Evolutionary conservation across 2,888 invertebrate species (phyloP), one percentile per base, ranked within the genome.

Genomic region (Pseudolycoriella hygida): DNA sequence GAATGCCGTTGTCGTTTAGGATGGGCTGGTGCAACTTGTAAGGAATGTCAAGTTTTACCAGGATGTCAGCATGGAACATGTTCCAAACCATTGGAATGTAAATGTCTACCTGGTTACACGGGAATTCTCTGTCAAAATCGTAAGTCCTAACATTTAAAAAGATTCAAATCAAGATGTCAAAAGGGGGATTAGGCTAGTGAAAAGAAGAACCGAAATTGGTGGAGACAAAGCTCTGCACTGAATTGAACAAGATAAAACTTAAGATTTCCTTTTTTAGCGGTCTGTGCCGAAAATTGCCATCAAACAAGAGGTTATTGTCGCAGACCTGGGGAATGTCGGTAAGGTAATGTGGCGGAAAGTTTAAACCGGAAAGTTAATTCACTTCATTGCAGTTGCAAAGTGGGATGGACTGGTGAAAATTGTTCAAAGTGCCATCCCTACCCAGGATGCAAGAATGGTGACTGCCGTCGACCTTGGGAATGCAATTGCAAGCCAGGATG

Each of bases 51-150:
- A 58, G 77, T 83, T 2, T 68, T 92, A 55, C 92, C 93, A 0
- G 90, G 90, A 52, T 94, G 93, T 64, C 78, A 81, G 55, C 84
- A 89, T 57, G 93, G 94, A 10, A 84, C 77, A 57, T 94, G 93
- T 62, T 77, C 80, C 52, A 82, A 86, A 59, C 89, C 92, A 3
- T 72, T 89, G 32, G 87, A 93, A 62, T 94, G 94, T 67, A 81
- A 80, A 59, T 94, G 94, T 60, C 67, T 79, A 45, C 80, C 85
- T 3, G 93, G 93, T n/a, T 94, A 83, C 73, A 88, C 86, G 11
- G 93, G 93, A 47, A 69, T 88, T 47, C 66, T 88, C 44, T 88
- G 87, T 55, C 85, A 90, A 64, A 84, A 79, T 53, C 83, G 92
- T 93, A 63, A 77, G 80, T 69, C 50, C 18, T 5, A 25, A 25